Conservation (phyloP, 2,113 vertebrate genomes). For the Gobio gobio region DNA sequence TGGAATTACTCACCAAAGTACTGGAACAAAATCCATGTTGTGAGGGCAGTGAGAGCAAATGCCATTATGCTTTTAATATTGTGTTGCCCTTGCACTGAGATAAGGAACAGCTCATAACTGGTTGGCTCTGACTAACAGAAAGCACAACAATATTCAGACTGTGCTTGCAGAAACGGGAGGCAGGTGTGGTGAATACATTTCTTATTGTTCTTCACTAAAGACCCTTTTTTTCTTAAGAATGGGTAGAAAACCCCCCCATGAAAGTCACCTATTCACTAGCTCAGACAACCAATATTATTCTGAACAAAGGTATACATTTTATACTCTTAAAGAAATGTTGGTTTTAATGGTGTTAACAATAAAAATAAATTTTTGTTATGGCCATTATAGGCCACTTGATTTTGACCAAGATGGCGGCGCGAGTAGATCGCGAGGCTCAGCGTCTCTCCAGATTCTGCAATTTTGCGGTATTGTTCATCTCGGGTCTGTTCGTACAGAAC, state of each 20-base stretch:
- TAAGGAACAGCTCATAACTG: slow-evolving; percentile 21
- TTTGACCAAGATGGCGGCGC: no score
- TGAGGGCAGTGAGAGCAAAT: not conserved
- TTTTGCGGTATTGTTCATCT: no score
- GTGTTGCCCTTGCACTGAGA: slow-evolving; percentile 21
- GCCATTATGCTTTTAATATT: slow-evolving; percentile 43
- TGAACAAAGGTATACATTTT: not conserved
- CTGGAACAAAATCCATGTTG: slow-evolving; percentile 33
- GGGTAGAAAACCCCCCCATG: not conserved
- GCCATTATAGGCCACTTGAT: no score
- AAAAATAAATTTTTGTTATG: not conserved
- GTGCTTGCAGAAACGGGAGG: not conserved
- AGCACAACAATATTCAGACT: slow-evolving; percentile 4
- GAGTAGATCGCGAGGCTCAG: no score
- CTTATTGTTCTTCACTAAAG: not conserved
- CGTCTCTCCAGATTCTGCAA: no score
- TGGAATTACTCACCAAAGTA: slow-evolving; percentile 52
- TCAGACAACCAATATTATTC: not conserved
- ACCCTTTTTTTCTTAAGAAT: not conserved
- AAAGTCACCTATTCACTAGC: not conserved
- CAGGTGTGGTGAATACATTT: slow-evolving; percentile 8
- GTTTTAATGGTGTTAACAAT: not conserved
- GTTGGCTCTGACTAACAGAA: slow-evolving; percentile 17
- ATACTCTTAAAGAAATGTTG: not conserved
- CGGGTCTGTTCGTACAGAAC: no score